phyloP scores from a whole-genome alignment of 2,888 invertebrate species.

The Ochropleura leucogaster region DNA sequence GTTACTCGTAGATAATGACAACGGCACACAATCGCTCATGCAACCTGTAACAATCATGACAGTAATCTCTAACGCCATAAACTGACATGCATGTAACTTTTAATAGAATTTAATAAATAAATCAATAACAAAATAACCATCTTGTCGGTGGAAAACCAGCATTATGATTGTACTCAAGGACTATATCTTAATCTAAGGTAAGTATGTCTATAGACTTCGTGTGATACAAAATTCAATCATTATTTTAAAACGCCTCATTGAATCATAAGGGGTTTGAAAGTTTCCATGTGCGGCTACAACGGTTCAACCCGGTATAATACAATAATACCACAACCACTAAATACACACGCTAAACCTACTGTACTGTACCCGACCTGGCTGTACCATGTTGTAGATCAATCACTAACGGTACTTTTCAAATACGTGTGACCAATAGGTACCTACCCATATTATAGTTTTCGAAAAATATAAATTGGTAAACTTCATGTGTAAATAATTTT shows the following conservation, averaged over 20 bases:
- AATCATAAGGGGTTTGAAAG: conserved; percentile 27
- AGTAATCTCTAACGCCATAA: conserved; percentile 21
- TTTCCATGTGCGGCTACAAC: conserved; percentile 22
- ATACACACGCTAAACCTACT: conserved; percentile 45
- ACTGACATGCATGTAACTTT: conserved; percentile 29
- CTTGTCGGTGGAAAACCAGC: conserved; percentile 22
- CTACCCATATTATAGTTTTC: not conserved
- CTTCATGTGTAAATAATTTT: not conserved
- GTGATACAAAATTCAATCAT: conserved; percentile 45
- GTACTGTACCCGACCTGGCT: conserved; percentile 19
- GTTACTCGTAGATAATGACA: conserved; percentile 29
- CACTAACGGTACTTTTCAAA: conserved; percentile 16
- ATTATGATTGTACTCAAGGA: conserved; percentile 15
- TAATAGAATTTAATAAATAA: conserved; percentile 8
- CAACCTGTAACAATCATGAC: conserved; percentile 47
- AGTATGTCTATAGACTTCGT: conserved; percentile 1
- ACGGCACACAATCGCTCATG: conserved; percentile 30
- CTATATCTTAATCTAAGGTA: conserved; percentile 11
- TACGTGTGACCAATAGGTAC: not conserved
- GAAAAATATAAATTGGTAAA: not conserved
- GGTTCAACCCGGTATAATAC: conserved; percentile 23
- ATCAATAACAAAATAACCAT: conserved; percentile 43
- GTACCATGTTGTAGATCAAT: conserved; percentile 26
- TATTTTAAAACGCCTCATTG: conserved; percentile 41
- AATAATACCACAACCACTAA: conserved; percentile 39